These are phyloP conservation scores for Diorhabda sublineata DNA, from an alignment of 1,140 invertebrate species.

Conservation along the genomic window DNA sequence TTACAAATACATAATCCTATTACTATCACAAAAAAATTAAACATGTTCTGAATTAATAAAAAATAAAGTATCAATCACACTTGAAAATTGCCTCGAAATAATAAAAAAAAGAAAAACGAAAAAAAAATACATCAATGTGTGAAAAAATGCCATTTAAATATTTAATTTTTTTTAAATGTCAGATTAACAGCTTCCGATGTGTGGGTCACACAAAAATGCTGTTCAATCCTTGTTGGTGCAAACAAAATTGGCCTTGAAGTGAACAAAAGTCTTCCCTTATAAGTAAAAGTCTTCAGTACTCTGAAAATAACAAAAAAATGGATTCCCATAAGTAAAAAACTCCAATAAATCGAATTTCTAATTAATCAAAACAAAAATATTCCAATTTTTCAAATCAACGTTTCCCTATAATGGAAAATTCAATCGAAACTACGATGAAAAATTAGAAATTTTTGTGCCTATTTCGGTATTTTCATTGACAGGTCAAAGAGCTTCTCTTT, in stretches of 20 bases:
- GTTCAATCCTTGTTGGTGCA: background rate
- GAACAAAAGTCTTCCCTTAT: conserved; percentile 9
- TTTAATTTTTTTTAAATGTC: conserved; percentile 3
- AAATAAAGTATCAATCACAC: conserved; percentile 14
- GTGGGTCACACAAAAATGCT: conserved; percentile 14
- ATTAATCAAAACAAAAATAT: no score
- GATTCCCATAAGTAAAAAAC: conserved; percentile 17
- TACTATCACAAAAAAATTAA: conserved; percentile 22
- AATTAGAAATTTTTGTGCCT: no score
- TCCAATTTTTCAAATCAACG: no score
- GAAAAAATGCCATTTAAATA: background rate
- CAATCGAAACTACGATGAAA: no score
- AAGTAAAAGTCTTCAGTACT: conserved; percentile 10
- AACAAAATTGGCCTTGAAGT: background rate
- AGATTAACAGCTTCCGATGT: conserved; percentile 17
- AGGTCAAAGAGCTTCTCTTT: no score
- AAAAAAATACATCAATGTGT: background rate
- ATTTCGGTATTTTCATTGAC: no score
- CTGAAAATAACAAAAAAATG: conserved; percentile 9
- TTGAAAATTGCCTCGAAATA: conserved; percentile 1
- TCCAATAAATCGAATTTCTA: no score
- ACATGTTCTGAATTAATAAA: conserved; percentile 5
- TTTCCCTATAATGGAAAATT: no score
- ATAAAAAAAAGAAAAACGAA: background rate
- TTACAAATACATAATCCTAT: conserved; percentile 23